Base-by-base conservation (phyloP, 2,888 invertebrate genomes). In the Phalera bucephala region DNA sequence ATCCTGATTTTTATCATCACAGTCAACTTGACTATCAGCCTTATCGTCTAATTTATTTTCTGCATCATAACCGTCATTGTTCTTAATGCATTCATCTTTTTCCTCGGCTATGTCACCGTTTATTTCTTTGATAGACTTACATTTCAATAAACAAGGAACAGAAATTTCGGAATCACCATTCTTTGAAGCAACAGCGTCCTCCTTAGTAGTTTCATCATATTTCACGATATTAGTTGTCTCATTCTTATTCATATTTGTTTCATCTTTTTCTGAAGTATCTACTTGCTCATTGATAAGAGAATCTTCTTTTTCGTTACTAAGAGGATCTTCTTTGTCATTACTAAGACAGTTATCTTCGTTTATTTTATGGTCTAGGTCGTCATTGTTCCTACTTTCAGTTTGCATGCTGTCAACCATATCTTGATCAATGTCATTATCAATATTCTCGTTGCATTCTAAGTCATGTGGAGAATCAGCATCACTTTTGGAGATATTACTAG, bases 1-100 rank as follows among this genome's bases (percentile, higher is more conserved):
- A 42, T 79, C 80, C 37, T 75, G 67, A 14, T 44, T 45, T 54
- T 74, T 72, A 29, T 65, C 62, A 29, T 49, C 41, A 37, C 33
- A 36, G 34, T 62, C 52, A 33, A 40, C 50, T 40, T 54, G 45
- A 42, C 33, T 50, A 39, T 57, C 49, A 45, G 38, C 45, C 35
- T 50, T 47, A 33, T 52, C 47, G 29, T 32, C 51, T 30, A 40
- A 29, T 22, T 34, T 19, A 17, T 38, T 26, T 10, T 33, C 22
- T 29, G 32, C 12, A 25, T 15, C 40, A 30, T 19, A 31, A 32
- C 23, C 27, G 13, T 38, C 35, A 30, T 31, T 33, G 1, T 17
- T 29, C 33, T 35, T 36, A 22, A 7, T 10, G 20, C n/a, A 1
- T 25, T 30, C 40, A 28, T 30, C 27, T 27, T 22, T 10, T 14